Evolutionary conservation across 1,140 invertebrate genomes (phyloP), one percentile per base, ranked within the genome.

Genomic region (Eubasilissa regina): DNA sequence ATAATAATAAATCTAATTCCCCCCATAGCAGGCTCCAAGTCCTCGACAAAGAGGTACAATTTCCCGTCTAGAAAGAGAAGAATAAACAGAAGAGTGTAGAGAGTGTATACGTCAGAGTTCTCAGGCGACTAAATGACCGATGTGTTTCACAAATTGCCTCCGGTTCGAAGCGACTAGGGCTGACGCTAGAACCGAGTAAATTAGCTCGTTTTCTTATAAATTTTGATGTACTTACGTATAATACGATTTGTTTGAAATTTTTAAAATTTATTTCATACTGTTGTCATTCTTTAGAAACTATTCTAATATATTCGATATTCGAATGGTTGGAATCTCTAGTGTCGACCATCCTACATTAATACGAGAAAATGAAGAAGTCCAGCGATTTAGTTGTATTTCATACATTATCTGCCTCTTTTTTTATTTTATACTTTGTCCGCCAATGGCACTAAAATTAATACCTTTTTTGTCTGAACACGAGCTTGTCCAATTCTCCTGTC

Each of bases 71-170:
- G 62, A 44, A 64, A 35, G 12, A n/a, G 35, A 64, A 44, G 4
- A 35, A 43, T 12, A 62, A 1, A 62, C 9, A 62, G 19, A 62
- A 62, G 6, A 25, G 21, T 9, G n/a, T 56, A n/a, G 53, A 56
- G 15, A 8, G n/a, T n/a, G 53, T 15, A n/a, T 7, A n/a, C 53
- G 56, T 43, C 11, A 70, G 68, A 15, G 68, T 48, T 25, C 74
- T 47, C 77, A 58, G 68, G n/a, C 45, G 68, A 48, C 25, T 73
- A 78, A 70, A 70, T 78, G 77, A 43, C n/a, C 55, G 68, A 78
- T 78, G 25, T 70, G 73, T 78, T 60, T 68, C 70, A 60, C 68
- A 73, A 64, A 73, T 78, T 78, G 62, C 77, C 64, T 25, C 66
- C 48, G 17, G 66, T 45, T 25, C 10, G 15, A 4, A 25, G 1